Conservation (phyloP, 2,113 vertebrate genomes). For the Mystacornis crossleyi region DNA sequence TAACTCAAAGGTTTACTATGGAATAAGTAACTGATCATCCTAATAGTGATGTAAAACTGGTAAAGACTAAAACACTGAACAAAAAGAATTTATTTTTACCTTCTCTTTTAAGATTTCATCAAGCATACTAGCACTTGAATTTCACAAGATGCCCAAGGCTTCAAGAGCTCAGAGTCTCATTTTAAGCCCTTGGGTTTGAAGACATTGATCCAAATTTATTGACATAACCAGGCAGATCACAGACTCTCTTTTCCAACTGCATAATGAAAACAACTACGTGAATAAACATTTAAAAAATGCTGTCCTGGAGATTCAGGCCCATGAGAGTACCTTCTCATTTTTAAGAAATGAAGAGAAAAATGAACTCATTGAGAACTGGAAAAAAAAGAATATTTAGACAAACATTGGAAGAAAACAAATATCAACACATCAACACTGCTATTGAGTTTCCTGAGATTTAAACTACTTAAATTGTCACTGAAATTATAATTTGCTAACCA, state of each 20-base stretch:
- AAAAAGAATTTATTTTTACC: neutral
- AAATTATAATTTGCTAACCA: conserved; percentile 44
- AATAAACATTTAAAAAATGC: neutral
- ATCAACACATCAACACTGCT: conserved; percentile 25
- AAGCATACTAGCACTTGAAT: neutral
- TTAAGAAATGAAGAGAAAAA: conserved; percentile 36
- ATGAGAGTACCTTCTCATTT: neutral
- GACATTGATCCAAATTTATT: neutral
- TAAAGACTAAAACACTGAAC: neutral
- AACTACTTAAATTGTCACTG: conserved; percentile 20
- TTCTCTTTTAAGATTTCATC: neutral
- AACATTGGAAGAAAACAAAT: conserved; percentile 26
- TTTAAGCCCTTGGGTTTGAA: neutral
- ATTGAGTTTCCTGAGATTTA: conserved; percentile 57
- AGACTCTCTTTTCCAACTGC: neutral
- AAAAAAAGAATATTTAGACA: conserved; percentile 32
- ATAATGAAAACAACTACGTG: neutral
- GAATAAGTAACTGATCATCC: neutral
- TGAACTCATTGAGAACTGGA: conserved; percentile 20
- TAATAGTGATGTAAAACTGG: neutral
- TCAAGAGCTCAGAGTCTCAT: neutral
- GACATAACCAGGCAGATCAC: neutral
- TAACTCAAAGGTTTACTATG: neutral
- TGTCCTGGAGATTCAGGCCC: neutral
- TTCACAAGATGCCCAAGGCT: neutral